Base-by-base conservation (phyloP, 2,113 vertebrate genomes). In the Sclerurus mexicanus region DNA sequence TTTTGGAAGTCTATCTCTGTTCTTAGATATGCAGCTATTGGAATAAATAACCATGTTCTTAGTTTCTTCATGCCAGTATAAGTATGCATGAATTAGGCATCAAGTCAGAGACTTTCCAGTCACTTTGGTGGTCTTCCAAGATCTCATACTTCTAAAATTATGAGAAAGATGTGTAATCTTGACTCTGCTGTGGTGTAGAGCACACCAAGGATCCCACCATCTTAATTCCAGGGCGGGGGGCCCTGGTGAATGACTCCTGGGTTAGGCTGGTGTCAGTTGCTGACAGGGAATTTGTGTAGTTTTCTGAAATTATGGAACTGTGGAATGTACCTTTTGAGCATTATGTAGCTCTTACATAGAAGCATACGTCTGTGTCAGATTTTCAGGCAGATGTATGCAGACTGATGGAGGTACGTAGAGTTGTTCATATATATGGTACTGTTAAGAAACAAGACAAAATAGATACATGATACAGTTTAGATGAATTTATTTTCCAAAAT, bases 401-500 rank as follows among this genome's bases (percentile, higher is more conserved):
- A 44, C 60, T 0, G 0, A 14, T 40, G 21, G 14, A 33, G 35
- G 20, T 52, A 27, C 12, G 4, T 33, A 44, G 31, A 58, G 30
- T 22, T 64, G 18, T 69, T 92, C 19, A 20, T 64, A 24, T 64
- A 24, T 21, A 50, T 4, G 19, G 14, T 68, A 13, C 28, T 58
- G 30, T 58, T 92, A 53, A 12, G 6, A 77, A 83, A 44, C 19
- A 22, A 42, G 62, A 42, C 77, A 28, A 37, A 49, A 46, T 20
- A 66, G 33, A 4, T 80, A 28, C 2, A 5, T 86, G 8, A 58
- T 71, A 25, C 4, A 0, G 25, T 73, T 73, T 69, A 40, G 14
- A 44, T 86, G 16, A 83, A 44, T 92, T 88, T 74, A 49, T 53
- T 56, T 69, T 92, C 15, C 50, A 80, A 77, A 85, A 18, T 44